Conservation (phyloP, 1,140 invertebrate genomes). For the Ruditapes philippinarum region DNA sequence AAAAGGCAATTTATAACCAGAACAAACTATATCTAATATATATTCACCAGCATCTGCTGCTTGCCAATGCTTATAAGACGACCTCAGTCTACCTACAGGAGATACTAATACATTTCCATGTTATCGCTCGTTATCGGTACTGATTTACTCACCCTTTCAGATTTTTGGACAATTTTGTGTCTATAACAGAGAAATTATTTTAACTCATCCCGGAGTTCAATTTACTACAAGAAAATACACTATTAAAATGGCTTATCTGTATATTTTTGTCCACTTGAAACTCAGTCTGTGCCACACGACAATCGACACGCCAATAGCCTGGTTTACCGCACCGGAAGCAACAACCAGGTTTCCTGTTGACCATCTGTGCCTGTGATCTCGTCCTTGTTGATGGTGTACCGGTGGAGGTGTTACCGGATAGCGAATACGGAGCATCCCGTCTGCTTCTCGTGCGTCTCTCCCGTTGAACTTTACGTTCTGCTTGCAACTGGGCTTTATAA, state of each 20-base stretch:
- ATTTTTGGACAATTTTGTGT: not conserved
- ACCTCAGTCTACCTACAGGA: constrained; percentile 2
- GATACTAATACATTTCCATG: not conserved
- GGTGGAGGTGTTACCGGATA: not conserved
- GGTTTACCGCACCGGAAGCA: constrained; percentile 42
- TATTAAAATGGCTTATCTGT: not conserved
- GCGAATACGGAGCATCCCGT: not conserved
- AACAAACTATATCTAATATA: constrained; percentile 33
- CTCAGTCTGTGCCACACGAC: not conserved
- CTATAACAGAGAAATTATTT: not conserved
- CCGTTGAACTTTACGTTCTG: not conserved
- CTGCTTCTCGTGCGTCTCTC: not conserved
- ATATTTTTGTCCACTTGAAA: not conserved
- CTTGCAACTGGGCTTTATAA: constrained; percentile 4
- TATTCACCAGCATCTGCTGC: constrained; percentile 23
- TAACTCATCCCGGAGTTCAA: not conserved
- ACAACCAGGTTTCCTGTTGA: not conserved
- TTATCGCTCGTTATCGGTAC: not conserved
- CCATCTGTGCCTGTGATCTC: not conserved
- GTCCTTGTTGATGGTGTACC: not conserved
- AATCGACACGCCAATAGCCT: constrained; percentile 4
- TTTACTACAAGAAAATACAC: not conserved
- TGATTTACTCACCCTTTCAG: not conserved
- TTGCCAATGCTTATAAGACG: not conserved
- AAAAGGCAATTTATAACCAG: constrained; percentile 50